Evolutionary conservation across 2,797 vertebrate species (phyloP), one percentile per base, ranked within the genome.

Genomic region (Periparus ater): DNA sequence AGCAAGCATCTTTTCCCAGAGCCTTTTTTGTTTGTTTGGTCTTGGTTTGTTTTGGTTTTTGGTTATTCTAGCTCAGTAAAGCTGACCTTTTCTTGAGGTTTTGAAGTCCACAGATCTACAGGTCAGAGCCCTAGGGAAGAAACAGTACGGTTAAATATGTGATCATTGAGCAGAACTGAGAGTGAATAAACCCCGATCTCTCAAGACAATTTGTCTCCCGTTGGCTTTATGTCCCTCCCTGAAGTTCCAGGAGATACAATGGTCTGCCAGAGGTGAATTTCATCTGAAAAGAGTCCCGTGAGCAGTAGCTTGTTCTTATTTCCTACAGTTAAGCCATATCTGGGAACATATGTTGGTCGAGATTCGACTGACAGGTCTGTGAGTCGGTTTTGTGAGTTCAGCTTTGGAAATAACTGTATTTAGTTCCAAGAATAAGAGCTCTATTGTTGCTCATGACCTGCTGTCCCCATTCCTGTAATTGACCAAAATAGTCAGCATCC

Each of bases 381-480:
- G 84, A 76, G 44, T 77, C 67, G 48, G 30, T 89, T 94, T 82
- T 74, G 53, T 74, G 86, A 94, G 32, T 85, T 90, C 60, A 85
- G 57, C 42, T 87, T 87, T 3, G 0, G 53, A 91, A 92, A 80
- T 89, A 94, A 68, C 50, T 74, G 47, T 23, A 4, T 93, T 91
- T 86, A 34, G 14, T 90, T 95, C 76, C 62, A 93, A 87, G 45
- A 85, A 84, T 89, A 91, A 95, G 77, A 91, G 51, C 40, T 85
- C 40, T 92, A 1, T 67, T 91, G 81, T 93, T 79, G 63, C 44
- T 92, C 2, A 0, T 92, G 90, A 95, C 60, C 72, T 82, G 51
- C 51, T 86, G 81, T 73, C 29, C 45, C 62, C 20, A 45, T 36
- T 90, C 32, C 25, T 27, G 67, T 79, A 89, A 68, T 65, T 88